phyloP scores from a whole-genome alignment of 2,113 vertebrate species.

The Brienomyrus longianalis region DNA sequence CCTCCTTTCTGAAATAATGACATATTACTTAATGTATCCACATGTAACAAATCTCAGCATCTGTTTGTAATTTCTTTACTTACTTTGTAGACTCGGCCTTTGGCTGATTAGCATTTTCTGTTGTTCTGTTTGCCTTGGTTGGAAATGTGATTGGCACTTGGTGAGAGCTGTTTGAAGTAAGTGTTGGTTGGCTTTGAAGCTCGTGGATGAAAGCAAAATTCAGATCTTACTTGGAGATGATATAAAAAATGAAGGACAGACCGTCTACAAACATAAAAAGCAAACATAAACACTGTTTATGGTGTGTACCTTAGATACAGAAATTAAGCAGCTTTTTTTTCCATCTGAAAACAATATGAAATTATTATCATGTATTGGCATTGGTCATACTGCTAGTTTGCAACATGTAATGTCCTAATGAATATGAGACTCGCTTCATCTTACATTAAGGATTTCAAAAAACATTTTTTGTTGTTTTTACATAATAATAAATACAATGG shows the following conservation, averaged over 20 bases:
- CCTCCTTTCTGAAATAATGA: slow-evolving; percentile 46
- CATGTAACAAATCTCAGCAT: slow-evolving; percentile 54
- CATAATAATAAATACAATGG: not conserved
- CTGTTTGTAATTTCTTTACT: slow-evolving; percentile 60
- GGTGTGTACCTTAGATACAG: slow-evolving; percentile 33
- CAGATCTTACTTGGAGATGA: slow-evolving; percentile 56
- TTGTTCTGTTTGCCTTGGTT: slow-evolving; percentile 53
- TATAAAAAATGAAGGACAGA: slow-evolving; percentile 46
- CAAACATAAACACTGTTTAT: slow-evolving; percentile 34
- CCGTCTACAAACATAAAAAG: slow-evolving; percentile 46
- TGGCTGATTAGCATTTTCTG: slow-evolving; percentile 55
- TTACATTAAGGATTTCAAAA: not conserved
- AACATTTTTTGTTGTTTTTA: not conserved
- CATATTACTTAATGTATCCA: slow-evolving; percentile 51
- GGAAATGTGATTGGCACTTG: slow-evolving; percentile 57
- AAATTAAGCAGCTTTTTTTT: not conserved
- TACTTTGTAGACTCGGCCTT: slow-evolving; percentile 54
- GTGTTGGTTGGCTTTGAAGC: slow-evolving; percentile 52
- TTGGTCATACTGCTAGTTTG: not conserved
- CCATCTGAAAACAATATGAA: not conserved
- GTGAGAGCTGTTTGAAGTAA: slow-evolving; percentile 55
- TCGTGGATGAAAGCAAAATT: slow-evolving; percentile 51
- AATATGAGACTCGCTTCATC: not conserved
- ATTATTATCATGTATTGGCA: not conserved
- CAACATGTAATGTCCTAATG: not conserved